Evolutionary conservation across 2,113 vertebrate species (phyloP).

Genomic region (Campylomormyrus numenius): DNA sequence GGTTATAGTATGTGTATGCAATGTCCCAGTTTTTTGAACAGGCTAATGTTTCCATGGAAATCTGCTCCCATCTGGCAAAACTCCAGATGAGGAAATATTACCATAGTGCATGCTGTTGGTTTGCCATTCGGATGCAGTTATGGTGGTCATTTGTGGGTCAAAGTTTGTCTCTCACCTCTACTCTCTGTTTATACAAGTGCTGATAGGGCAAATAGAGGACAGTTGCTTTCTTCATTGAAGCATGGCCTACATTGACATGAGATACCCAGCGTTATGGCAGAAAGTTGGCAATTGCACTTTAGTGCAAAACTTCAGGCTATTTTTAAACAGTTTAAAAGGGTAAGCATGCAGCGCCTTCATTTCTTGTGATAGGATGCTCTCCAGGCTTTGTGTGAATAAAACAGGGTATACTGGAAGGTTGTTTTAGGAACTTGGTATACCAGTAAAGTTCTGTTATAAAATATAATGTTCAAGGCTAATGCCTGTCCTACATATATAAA

Average conservation of each 20-base stretch:
- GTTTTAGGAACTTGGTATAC: not conserved
- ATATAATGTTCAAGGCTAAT: not conserved
- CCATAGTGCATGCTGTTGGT: not conserved
- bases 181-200: not conserved
- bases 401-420: not conserved
- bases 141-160: not conserved
- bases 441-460: not conserved
- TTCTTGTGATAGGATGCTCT: not conserved
- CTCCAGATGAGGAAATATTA: not conserved
- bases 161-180: not conserved
- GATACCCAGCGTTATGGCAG: not conserved
- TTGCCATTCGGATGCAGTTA: not conserved
- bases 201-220: not conserved
- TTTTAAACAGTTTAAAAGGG: not conserved
- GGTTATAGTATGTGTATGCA: not conserved
- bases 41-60: slow-evolving; percentile 25
- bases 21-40: slow-evolving; percentile 19
- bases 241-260: not conserved
- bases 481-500: not conserved
- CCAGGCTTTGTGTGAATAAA: not conserved
- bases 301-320: not conserved
- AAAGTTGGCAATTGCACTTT: not conserved
- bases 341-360: not conserved
- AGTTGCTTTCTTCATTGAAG: not conserved
- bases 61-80: slow-evolving; percentile 10